These are phyloP conservation scores for Idaea biselata DNA, from an alignment of 2,888 invertebrate genomes.

Conservation along the genomic window DNA sequence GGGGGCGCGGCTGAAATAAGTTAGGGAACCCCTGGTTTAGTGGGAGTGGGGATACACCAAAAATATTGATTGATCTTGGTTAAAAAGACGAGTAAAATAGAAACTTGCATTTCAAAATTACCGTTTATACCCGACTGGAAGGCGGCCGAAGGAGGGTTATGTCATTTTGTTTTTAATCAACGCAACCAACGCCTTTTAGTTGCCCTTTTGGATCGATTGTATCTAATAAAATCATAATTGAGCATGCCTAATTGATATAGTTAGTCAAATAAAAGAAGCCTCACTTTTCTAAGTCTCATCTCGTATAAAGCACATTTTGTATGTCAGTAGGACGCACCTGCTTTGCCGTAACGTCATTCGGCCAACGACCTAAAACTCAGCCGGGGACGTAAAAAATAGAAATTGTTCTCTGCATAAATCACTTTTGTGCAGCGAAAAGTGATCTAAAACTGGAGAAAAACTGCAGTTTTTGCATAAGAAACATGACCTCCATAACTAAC, in stretches of 20 bases:
- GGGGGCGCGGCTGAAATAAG: too few species aligned
- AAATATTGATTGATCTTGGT: too few species aligned
- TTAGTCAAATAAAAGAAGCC: conserved; percentile 41
- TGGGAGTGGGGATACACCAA: too few species aligned
- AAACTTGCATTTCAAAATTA: too few species aligned
- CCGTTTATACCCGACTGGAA: too few species aligned
- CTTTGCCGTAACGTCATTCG: conserved; percentile 32
- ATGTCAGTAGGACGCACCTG: conserved; percentile 51
- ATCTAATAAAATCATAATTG: neutral
- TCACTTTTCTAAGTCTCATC: conserved; percentile 33
- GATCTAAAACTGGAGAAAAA: neutral
- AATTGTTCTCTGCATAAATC: neutral
- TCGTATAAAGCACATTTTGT: conserved; percentile 39
- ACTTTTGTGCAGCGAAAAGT: neutral
- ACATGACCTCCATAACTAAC: neutral
- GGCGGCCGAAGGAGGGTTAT: too few species aligned
- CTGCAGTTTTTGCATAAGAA: neutral
- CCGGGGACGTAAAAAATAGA: conserved; percentile 7
- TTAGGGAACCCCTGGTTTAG: too few species aligned
- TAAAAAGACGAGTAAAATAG: too few species aligned
- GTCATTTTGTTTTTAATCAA: neutral
- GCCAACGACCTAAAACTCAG: conserved; percentile 10
- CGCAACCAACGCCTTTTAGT: neutral
- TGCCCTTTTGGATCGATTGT: neutral
- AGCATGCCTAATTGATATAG: neutral